Percentiles rank a stretch among this genome's conserved stretches.
phyloP scores from a whole-genome alignment of 2,113 vertebrate species.

The Colinus virginianus region DNA sequence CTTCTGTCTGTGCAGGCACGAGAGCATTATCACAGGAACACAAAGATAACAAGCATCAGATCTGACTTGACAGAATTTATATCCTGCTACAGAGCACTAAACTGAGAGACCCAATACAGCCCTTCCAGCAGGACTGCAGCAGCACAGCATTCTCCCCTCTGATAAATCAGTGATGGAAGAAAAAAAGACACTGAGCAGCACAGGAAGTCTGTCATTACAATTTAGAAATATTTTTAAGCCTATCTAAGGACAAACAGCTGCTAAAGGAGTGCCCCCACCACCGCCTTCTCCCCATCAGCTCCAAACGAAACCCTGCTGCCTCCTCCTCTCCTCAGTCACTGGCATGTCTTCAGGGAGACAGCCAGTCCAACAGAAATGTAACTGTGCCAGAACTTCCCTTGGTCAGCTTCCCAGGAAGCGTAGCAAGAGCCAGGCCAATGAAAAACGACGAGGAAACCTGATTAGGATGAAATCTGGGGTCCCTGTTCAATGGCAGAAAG shows the following conservation, averaged over 20 bases:
- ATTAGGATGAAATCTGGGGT: neutral
- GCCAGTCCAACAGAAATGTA: neutral
- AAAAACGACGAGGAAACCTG: neutral
- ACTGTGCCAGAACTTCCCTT: neutral
- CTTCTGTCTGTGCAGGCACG: neutral
- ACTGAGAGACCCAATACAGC: neutral
- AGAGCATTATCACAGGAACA: neutral
- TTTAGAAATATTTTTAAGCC: neutral
- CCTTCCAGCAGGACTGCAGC: neutral
- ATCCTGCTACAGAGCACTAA: neutral
- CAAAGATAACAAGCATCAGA: neutral
- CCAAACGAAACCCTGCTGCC: neutral
- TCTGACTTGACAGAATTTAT: neutral
- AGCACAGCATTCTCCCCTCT: neutral
- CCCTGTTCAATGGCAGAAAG: neutral
- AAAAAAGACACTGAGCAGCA: neutral
- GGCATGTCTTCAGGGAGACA: neutral
- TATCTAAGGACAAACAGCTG: neutral
- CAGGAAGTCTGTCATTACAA: rapidly evolving
- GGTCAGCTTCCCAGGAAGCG: neutral
- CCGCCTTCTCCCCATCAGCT: neutral
- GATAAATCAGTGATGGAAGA: neutral
- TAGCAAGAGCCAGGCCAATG: neutral
- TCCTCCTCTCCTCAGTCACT: neutral
- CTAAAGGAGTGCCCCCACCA: neutral